Percentiles rank a stretch among this genome's conserved stretches.
Conservation (phyloP, 2,888 invertebrate species). For the Noctua fimbriata region DNA sequence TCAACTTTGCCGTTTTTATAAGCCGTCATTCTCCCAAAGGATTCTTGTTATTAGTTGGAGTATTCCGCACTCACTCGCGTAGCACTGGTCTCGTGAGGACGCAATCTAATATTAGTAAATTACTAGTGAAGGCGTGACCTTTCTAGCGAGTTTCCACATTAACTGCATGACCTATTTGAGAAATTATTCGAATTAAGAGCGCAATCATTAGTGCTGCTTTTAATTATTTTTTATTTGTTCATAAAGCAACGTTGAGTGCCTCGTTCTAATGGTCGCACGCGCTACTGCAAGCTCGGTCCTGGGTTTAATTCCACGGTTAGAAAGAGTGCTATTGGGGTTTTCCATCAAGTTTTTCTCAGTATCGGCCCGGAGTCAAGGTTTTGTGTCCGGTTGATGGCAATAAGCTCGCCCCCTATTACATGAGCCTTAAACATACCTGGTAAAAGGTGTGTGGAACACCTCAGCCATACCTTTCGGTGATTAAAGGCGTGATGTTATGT, state of each 20-base stretch:
- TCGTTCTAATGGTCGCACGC: not conserved
- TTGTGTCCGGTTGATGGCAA: not conserved
- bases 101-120: conserved; percentile 44
- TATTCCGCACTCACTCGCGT: conserved; percentile 19
- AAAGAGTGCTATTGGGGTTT: not conserved
- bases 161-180: conserved; percentile 46
- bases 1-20: conserved; percentile 5
- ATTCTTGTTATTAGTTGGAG: conserved; percentile 20
- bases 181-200: conserved; percentile 44
- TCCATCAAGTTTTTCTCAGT: not conserved
- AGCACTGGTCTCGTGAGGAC: conserved; percentile 23
- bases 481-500: not conserved
- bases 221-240: conserved; percentile 24
- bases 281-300: not conserved
- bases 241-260: not conserved
- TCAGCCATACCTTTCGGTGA: not conserved
- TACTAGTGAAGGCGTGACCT: conserved; percentile 37
- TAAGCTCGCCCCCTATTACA: too few species aligned
- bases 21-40: conserved; percentile 31
- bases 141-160: conserved; percentile 23
- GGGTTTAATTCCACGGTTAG: not conserved
- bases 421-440: not conserved
- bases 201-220: conserved; percentile 35
- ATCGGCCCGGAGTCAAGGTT: accelerated
- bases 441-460: not conserved